phyloP scores from a whole-genome alignment of 2,113 vertebrate genomes.

The Isichthys henryi region DNA sequence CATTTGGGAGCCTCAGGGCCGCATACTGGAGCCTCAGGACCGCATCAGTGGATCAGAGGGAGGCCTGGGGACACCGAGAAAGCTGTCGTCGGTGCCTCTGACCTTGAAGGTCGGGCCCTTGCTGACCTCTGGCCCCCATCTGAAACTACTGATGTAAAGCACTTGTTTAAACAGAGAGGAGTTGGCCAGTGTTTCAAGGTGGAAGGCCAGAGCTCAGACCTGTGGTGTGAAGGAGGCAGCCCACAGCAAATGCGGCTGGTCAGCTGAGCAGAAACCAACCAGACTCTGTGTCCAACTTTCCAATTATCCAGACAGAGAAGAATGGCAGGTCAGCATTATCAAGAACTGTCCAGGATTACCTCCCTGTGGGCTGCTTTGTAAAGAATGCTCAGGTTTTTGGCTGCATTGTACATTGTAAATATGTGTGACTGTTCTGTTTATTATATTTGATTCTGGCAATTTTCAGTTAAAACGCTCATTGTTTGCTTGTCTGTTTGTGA shows the following conservation, averaged over 20 bases:
- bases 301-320: too few species aligned
- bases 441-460: neutral
- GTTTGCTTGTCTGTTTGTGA: neutral
- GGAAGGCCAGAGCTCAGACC: neutral
- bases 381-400: neutral
- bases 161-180: conserved; percentile 21
- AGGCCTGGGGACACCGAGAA: neutral
- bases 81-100: neutral
- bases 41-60: neutral
- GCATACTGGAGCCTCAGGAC: neutral
- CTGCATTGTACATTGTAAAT: neutral
- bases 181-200: neutral
- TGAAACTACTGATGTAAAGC: conserved; percentile 15
- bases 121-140: neutral
- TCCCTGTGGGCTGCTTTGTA: neutral
- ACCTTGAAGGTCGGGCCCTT: neutral
- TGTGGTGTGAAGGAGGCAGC: neutral
- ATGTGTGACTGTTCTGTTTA: neutral
- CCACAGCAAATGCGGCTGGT: neutral
- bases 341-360: neutral
- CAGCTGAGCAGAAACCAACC: neutral
- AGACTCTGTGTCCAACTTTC: too few species aligned
- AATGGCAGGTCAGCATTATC: neutral
- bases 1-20: too few species aligned
- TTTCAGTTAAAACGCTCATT: neutral